A percentile compares a stretch with the other conserved stretches of the same genome.
Evolutionary conservation across 1,140 invertebrate genomes (phyloP).

Genomic region (Halictus rubicundus): DNA sequence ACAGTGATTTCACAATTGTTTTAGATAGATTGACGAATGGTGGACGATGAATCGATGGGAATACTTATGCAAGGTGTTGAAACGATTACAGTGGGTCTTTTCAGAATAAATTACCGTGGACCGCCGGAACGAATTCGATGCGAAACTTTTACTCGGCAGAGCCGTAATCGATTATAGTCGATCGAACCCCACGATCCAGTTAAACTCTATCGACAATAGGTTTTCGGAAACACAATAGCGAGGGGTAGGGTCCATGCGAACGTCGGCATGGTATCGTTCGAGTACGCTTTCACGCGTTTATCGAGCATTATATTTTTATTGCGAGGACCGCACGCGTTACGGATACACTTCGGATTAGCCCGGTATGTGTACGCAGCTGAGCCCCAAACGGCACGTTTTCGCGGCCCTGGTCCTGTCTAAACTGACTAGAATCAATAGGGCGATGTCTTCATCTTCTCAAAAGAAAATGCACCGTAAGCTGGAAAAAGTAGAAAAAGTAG

Average conservation of each 20-base stretch:
- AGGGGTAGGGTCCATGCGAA: slow-evolving; percentile 30
- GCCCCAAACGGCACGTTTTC: slow-evolving; percentile 30
- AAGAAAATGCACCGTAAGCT: too few species aligned
- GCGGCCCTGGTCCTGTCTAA: slow-evolving; percentile 41
- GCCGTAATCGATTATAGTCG: slow-evolving; percentile 35
- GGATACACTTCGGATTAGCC: slow-evolving; percentile 63
- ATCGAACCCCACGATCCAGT: slow-evolving; percentile 7
- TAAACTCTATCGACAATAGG: slow-evolving; percentile 62
- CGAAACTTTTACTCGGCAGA: not conserved
- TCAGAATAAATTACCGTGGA: slow-evolving; percentile 14
- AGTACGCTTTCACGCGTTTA: slow-evolving; percentile 63
- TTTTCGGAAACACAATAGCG: slow-evolving; percentile 32
- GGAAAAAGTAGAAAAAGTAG: too few species aligned
- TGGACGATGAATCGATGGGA: too few species aligned
- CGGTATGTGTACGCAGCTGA: slow-evolving; percentile 66
- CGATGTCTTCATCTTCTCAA: slow-evolving; percentile 56
- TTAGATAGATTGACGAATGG: too few species aligned
- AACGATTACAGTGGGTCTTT: slow-evolving; percentile 13
- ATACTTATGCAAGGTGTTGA: too few species aligned
- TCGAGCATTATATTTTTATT: slow-evolving; percentile 73
- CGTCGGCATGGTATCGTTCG: slow-evolving; percentile 23
- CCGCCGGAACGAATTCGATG: not conserved
- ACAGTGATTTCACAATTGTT: too few species aligned
- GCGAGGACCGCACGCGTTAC: slow-evolving; percentile 48
- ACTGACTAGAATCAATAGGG: slow-evolving; percentile 55